Base-by-base conservation (phyloP, 2,113 vertebrate species). In the Gadus macrocephalus region DNA sequence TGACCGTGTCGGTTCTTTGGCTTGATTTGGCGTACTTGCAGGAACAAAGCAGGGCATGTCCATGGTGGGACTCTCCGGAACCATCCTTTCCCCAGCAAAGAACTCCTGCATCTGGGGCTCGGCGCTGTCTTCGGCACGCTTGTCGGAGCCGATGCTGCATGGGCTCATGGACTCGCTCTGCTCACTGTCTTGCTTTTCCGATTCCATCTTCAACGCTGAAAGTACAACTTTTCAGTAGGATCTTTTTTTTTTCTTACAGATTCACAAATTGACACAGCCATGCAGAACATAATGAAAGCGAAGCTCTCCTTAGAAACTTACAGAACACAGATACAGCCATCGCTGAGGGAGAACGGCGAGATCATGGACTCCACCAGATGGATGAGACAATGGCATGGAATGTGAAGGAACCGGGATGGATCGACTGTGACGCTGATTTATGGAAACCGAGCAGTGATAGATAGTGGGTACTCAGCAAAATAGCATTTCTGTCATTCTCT, bases 161-260 rank as follows among this genome's bases (percentile, higher is more conserved):
- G 88, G 88, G 77, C 88, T 90, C 81, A 89, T 86, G 68, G 89
- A 91, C 67, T 88, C 83, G 70, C 91, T 83, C 87, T 82, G 88
- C 72, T 88, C 86, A 19, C 77, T 90, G 68, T 70, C 91, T 76
- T 93, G 93, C 87, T 92, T 93, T 75, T 81, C 94, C 84, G 92
- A 90, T 77, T 96, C 96, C 95, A 95, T 99, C 97, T 97, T 99
- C 93, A 93, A 91, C 89, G 95, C 96, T 98, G 96, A 86, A 97
- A 98, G 86, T 88, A 98, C 92, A 99, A 91, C 96, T 97, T 72
- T 93, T 94, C 95, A 95, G 93, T 93, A 92, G 92, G 88, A 4
- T 68, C 78, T 71, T 53, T 63, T 60, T 77, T 74, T 68, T 67
- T 77, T 86, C 25, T 89, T 89, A 87, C 89, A 73, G 74, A 49